phyloP scores from a whole-genome alignment of 2,113 vertebrate genomes.

The Campylomormyrus numenius region DNA sequence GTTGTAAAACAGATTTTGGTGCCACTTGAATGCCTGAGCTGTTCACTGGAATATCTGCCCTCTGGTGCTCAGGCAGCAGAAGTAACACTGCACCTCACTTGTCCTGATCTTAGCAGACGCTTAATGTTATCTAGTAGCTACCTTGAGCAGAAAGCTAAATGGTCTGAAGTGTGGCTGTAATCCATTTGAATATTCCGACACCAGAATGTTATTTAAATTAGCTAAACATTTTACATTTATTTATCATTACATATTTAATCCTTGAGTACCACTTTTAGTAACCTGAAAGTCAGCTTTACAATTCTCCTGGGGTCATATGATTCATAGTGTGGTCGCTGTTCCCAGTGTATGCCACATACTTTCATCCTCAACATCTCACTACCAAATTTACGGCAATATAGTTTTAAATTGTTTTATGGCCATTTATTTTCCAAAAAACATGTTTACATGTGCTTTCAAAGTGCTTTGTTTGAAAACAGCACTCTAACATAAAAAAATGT shows the following conservation, averaged over 20 bases:
- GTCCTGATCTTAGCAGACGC: neutral
- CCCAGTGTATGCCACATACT: neutral
- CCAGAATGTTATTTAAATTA: neutral
- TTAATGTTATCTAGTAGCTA: neutral
- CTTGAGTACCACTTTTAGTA: neutral
- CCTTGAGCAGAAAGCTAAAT: neutral
- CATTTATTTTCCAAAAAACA: neutral
- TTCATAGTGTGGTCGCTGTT: neutral
- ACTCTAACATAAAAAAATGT: neutral
- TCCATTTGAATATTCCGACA: neutral
- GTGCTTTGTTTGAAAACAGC: neutral
- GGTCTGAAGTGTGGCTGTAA: neutral
- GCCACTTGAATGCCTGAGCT: neutral
- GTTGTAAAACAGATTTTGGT: neutral
- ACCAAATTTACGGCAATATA: neutral
- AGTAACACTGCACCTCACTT: neutral
- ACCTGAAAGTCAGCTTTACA: neutral
- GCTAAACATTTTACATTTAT: neutral
- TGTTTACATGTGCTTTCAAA: neutral
- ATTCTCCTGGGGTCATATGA: neutral
- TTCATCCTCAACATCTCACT: neutral
- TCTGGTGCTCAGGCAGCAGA: neutral
- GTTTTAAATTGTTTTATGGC: neutral
- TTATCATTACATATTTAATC: too few species aligned
- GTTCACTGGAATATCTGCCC: neutral